phyloP scores from a whole-genome alignment of 1,140 invertebrate genomes.

The Stegodyphus mimosarum region DNA sequence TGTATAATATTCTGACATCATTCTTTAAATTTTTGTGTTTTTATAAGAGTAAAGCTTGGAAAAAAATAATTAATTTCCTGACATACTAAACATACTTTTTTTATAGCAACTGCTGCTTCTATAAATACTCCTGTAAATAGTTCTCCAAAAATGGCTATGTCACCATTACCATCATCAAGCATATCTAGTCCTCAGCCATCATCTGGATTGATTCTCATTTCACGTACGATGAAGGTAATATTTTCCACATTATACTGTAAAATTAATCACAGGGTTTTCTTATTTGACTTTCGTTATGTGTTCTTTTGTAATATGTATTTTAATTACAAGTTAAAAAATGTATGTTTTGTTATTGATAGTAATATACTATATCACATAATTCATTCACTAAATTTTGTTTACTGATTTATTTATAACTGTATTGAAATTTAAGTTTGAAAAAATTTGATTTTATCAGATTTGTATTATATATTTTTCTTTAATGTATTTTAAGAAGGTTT shows the following conservation, averaged over 20 bases:
- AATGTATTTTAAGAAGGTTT: background rate
- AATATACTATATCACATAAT: no score
- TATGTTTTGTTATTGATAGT: no score
- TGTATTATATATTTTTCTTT: background rate
- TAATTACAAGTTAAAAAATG: no score
- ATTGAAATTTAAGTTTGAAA: background rate
- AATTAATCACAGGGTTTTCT: no score
- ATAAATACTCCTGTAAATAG: background rate
- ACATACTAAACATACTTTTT: background rate
- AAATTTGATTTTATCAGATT: background rate
- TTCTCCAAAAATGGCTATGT: background rate
- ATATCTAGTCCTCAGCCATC: background rate
- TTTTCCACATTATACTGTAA: background rate
- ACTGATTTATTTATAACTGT: background rate
- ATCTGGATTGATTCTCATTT: slow-evolving; percentile 16
- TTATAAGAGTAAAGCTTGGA: no score
- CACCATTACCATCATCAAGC: background rate
- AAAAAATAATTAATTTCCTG: no score
- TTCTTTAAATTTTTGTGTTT: no score
- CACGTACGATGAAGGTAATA: background rate
- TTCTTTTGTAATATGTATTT: no score
- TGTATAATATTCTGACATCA: no score
- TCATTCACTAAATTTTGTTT: no score
- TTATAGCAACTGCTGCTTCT: slow-evolving; percentile 2
- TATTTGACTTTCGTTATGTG: no score